These are phyloP conservation scores for Platycercus adscitus DNA, from an alignment of 2,113 vertebrate species.

Conservation along the genomic window DNA sequence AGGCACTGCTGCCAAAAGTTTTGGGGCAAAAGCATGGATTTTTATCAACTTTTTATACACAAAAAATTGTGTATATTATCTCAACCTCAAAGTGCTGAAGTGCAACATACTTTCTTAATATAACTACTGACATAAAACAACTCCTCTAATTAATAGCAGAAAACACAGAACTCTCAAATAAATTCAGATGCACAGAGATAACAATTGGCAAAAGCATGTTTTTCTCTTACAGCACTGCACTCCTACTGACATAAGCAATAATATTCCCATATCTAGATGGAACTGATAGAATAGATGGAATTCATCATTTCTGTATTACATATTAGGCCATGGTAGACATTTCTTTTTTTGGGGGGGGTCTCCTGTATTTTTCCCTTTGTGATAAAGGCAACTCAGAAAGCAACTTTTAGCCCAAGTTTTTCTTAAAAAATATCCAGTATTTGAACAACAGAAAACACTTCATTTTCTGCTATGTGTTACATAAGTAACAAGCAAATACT, in stretches of 20 bases:
- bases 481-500: neutral
- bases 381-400: neutral
- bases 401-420: neutral
- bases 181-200: neutral
- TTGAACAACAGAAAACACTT: neutral
- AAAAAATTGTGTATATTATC: neutral
- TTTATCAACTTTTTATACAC: neutral
- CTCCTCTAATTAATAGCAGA: neutral
- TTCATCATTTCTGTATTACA: neutral
- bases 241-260: neutral
- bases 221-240: neutral
- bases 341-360: neutral
- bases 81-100: neutral
- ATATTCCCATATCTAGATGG: neutral
- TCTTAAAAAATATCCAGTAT: neutral
- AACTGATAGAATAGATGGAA: neutral
- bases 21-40: neutral
- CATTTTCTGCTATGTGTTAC: neutral
- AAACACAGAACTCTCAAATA: neutral
- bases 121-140: neutral
- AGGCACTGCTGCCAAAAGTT: neutral
- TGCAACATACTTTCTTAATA: rapidly evolving
- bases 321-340: neutral
- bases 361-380: neutral
- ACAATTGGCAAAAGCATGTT: neutral